phyloP scores from a whole-genome alignment of 1,140 invertebrate genomes.

The Batillaria attramentaria region DNA sequence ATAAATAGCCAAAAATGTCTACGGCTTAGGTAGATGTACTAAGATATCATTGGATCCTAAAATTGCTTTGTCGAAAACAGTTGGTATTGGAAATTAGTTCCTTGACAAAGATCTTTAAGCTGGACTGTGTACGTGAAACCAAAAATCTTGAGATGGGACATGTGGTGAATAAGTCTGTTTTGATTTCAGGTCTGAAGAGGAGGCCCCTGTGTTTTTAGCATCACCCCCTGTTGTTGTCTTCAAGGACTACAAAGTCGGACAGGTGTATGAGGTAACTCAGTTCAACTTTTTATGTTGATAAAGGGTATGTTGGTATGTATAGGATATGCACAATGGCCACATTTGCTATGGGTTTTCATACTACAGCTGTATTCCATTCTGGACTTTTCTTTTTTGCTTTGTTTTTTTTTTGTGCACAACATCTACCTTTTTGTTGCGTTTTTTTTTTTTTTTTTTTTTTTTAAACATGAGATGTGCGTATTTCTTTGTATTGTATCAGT shows the following conservation, averaged over 20 bases:
- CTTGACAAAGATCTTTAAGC: too few species aligned
- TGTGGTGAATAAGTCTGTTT: too few species aligned
- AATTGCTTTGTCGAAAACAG: too few species aligned
- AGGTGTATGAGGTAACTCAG: conserved; percentile 69
- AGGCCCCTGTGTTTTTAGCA: conserved; percentile 60
- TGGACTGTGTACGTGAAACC: too few species aligned
- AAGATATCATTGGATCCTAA: too few species aligned
- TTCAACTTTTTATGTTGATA: neutral
- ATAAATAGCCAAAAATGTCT: too few species aligned
- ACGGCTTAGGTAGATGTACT: too few species aligned
- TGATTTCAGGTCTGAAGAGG: conserved; percentile 19
- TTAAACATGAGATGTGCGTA: too few species aligned
- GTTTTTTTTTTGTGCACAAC: neutral
- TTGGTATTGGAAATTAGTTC: too few species aligned
- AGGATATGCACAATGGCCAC: neutral
- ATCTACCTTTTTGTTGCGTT: neutral
- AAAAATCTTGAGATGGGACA: too few species aligned
- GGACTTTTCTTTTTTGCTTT: neutral
- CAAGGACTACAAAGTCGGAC: conserved; percentile 67
- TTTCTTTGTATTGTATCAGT: too few species aligned
- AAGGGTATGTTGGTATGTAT: neutral
- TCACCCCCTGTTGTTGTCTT: conserved; percentile 65
- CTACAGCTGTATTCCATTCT: neutral
- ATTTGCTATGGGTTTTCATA: neutral
- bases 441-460: neutral